Conservation (phyloP, 2,113 vertebrate species). For the Ochotona curzoniae region DNA sequence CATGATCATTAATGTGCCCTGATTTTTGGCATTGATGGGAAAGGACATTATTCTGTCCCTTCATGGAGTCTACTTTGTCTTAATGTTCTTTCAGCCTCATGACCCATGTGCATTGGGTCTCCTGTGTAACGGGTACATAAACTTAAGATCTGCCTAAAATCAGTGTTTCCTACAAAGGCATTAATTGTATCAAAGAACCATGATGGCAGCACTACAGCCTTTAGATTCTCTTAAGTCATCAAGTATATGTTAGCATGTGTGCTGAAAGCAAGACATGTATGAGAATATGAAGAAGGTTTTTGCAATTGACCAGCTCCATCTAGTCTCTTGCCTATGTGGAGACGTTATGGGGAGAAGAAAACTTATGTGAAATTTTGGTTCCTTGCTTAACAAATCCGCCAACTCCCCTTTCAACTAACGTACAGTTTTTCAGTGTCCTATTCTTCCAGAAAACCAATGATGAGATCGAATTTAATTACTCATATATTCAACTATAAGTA, state of each 20-base stretch:
- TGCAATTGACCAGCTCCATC: not conserved
- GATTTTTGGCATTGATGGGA: not conserved
- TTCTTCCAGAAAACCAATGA: conserved; percentile 1
- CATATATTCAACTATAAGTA: not conserved
- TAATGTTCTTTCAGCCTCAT: not conserved
- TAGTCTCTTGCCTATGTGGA: not conserved
- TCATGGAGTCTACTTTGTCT: not conserved
- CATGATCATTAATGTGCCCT: not conserved
- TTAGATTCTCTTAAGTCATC: not conserved
- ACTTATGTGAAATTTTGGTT: not conserved
- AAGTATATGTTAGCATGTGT: not conserved
- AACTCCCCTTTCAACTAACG: not conserved
- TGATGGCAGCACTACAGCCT: not conserved
- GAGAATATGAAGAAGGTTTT: not conserved
- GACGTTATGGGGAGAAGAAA: not conserved
- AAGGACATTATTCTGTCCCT: not conserved
- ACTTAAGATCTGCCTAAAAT: not conserved
- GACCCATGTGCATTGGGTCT: not conserved
- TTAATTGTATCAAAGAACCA: not conserved
- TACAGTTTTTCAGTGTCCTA: conserved; percentile 19
- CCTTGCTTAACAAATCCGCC: not conserved
- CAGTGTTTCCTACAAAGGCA: not conserved
- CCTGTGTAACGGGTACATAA: not conserved
- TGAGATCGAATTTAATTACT: conserved; percentile 45
- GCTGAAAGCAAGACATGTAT: not conserved